Conservation (phyloP, 2,113 vertebrate genomes). For the Vulpes ferrilata region DNA sequence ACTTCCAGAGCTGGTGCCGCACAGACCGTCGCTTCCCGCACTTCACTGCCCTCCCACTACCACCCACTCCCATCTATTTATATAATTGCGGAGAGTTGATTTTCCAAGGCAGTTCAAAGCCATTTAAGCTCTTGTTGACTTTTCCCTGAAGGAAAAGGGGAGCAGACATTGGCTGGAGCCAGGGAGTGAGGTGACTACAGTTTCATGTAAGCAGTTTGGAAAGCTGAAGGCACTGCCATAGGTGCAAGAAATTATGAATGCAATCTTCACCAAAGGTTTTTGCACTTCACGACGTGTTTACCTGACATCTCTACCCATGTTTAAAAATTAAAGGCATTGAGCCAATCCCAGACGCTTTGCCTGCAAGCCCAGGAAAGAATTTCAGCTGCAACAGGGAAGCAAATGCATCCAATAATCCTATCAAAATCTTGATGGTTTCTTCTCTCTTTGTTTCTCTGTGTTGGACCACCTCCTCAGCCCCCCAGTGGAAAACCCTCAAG, state of each 20-base stretch:
- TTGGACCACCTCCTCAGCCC: constrained; percentile 46
- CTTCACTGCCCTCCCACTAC: not conserved
- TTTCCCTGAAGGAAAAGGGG: not conserved
- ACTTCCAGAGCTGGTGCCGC: accelerated
- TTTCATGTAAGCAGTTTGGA: not conserved
- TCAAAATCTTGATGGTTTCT: not conserved
- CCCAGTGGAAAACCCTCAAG: constrained; percentile 38
- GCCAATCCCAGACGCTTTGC: not conserved
- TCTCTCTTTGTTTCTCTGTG: not conserved
- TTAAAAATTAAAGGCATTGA: not conserved
- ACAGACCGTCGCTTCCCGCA: not conserved
- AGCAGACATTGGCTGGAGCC: not conserved
- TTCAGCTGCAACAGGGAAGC: not conserved
- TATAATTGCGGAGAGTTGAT: not conserved
- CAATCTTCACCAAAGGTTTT: not conserved
- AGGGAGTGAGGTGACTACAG: not conserved
- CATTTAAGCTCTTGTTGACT: not conserved
- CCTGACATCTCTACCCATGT: not conserved
- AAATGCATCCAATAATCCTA: not conserved
- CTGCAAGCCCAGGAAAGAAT: not conserved
- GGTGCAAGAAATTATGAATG: not conserved
- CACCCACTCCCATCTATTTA: not conserved
- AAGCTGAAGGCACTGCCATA: not conserved
- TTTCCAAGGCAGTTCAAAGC: not conserved
- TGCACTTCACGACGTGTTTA: not conserved